A percentile compares a stretch with the other conserved stretches of the same genome.
These are phyloP conservation scores for Gnathonemus longibarbis DNA, from an alignment of 2,113 vertebrate genomes.

Conservation along the genomic window DNA sequence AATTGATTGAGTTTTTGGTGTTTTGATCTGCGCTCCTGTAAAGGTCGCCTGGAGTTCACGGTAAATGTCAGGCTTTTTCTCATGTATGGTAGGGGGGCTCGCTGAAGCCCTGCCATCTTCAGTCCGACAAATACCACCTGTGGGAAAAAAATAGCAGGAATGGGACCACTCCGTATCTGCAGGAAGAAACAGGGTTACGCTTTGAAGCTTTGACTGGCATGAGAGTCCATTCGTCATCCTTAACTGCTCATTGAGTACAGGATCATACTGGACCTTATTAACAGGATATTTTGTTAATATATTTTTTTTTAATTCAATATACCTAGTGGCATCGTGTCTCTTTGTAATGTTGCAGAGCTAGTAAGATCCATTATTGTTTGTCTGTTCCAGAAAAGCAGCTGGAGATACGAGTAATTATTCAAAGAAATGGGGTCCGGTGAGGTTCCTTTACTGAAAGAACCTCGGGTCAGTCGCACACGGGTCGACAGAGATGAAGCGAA, in stretches of 20 bases:
- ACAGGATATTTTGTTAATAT: background rate
- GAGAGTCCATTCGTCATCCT: background rate
- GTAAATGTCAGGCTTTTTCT: slow-evolving; percentile 6
- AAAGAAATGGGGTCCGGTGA: background rate
- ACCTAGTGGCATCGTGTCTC: background rate
- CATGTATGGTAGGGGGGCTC: background rate
- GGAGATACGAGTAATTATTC: background rate
- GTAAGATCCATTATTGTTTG: background rate
- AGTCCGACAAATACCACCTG: background rate
- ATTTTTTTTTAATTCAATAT: background rate
- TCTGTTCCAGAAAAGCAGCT: background rate
- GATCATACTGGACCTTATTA: background rate
- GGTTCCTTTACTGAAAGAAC: background rate
- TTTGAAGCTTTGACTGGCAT: background rate
- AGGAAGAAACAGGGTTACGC: background rate
- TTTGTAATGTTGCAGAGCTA: background rate
- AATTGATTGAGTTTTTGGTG: slow-evolving; percentile 8
- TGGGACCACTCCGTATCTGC: background rate
- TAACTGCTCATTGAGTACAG: background rate
- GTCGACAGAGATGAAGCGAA: background rate
- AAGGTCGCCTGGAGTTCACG: background rate
- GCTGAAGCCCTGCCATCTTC: background rate
- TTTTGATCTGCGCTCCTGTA: slow-evolving; percentile 9
- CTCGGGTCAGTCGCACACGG: background rate
- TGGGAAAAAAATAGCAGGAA: background rate